These are phyloP conservation scores for Pao palembangensis DNA, from an alignment of 2,113 vertebrate genomes.

Conservation along the genomic window DNA sequence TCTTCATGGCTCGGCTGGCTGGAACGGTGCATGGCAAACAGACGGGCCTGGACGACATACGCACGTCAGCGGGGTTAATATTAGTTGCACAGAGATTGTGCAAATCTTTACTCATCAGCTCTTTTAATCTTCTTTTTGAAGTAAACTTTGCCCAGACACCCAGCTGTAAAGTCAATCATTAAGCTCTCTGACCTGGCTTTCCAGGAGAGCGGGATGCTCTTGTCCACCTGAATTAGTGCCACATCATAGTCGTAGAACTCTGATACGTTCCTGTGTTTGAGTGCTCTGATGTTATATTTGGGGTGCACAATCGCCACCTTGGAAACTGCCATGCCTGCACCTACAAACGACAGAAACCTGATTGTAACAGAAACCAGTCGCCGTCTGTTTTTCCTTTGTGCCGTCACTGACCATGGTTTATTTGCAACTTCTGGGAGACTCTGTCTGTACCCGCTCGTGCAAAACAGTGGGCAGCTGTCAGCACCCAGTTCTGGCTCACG, in stretches of 20 bases:
- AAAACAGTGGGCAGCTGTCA: slow-evolving; percentile 87
- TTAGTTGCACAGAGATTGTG: too few species aligned
- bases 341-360: slow-evolving; percentile 13
- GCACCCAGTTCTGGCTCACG: slow-evolving; percentile 75
- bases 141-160: not conserved
- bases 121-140: too few species aligned
- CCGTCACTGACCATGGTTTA: slow-evolving; percentile 55
- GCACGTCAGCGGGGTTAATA: too few species aligned
- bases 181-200: slow-evolving; percentile 69
- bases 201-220: slow-evolving; percentile 53
- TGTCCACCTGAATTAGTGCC: slow-evolving; percentile 71
- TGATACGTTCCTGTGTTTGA: slow-evolving; percentile 59
- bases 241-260: slow-evolving; percentile 88
- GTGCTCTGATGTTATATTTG: slow-evolving; percentile 58
- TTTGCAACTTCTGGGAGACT: not conserved
- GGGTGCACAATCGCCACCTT: slow-evolving; percentile 66
- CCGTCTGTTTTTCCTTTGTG: too few species aligned
- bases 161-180: not conserved
- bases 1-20: slow-evolving; percentile 67
- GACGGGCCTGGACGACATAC: slow-evolving; percentile 57
- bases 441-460: slow-evolving; percentile 10
- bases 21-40: slow-evolving; percentile 72
- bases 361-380: too few species aligned
- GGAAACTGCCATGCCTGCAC: not conserved
- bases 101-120: too few species aligned